Base-by-base conservation (phyloP, 2,888 invertebrate genomes). In the Cataglyphis altisquamis region DNA sequence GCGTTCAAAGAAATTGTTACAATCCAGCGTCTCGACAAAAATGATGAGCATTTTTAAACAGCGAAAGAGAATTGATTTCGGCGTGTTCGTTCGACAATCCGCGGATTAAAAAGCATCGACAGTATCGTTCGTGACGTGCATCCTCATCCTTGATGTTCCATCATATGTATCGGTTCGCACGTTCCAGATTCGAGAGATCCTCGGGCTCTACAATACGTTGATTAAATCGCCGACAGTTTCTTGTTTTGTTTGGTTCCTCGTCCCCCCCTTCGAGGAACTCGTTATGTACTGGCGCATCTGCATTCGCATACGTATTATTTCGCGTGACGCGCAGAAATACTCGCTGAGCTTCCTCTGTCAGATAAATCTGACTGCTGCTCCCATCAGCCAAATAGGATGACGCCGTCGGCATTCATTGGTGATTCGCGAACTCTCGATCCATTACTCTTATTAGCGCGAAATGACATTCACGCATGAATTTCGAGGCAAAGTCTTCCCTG, bases 391-490 rank as follows among this genome's bases (percentile, higher is more conserved):
- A 89, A 90, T 88, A 90, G 88, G 87, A 15, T 82, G 86, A 82
- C 83, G 36, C 60, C 29, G 63, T 52, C 32, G 68, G 29, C 15
- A 41, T 62, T 75, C 21, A 15, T 25, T 3, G 18, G 48, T 52
- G 84, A 88, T 88, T 87, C 66, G 68, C 48, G 68, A 18, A 75
- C 60, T 82, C 75, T 63, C 82, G 81, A 80, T 86, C 90, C 89
- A 90, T 90, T 90, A 90, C 89, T 82, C 89, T 90, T 90, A 90
- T 90, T 89, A 89, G 81, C 86, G 77, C 72, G 84, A 87, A 84
- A 87, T 75, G 86, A 57, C 75, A 82, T 67, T 82, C 78, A 68
- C 62, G 67, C 63, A 73, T 81, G 63, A 82, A 84, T 82, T 62
- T 64, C 72, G 64, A 12, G 21, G 55, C 68, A 41, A 81, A 84